Evolutionary conservation across 2,797 vertebrate species (phyloP).

Genomic region (Semaprochilodus insignis): DNA sequence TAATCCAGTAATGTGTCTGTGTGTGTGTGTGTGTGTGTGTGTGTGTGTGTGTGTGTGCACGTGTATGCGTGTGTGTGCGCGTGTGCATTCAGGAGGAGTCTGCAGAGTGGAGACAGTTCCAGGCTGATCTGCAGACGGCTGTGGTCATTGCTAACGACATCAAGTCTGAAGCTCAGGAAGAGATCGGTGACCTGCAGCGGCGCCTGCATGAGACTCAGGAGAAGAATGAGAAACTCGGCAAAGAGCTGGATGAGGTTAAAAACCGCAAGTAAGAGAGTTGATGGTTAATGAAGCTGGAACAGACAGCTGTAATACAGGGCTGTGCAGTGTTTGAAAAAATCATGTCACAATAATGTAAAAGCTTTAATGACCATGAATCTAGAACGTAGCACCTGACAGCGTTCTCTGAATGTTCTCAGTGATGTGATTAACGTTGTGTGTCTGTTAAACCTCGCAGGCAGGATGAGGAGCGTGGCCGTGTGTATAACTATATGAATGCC

Average conservation of each 20-base stretch:
- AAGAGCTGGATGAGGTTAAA: conserved; percentile 86
- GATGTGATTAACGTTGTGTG: conserved; percentile 4
- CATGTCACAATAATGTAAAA: not conserved
- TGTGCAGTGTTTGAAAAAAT: too few relatives aligned
- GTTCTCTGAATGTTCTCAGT: not conserved
- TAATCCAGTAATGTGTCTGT: too few relatives aligned
- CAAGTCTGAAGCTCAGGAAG: conserved; percentile 88
- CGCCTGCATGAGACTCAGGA: conserved; percentile 83
- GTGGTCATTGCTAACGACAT: conserved; percentile 90
- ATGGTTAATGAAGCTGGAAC: too few relatives aligned
- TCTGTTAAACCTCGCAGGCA: conserved; percentile 73
- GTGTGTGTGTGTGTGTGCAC: too few relatives aligned
- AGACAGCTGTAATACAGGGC: too few relatives aligned
- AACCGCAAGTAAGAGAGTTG: conserved; percentile 80
- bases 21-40: too few relatives aligned
- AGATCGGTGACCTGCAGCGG: conserved; percentile 85
- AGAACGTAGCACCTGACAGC: not conserved
- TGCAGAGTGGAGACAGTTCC: conserved; percentile 88
- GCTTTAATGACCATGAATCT: not conserved
- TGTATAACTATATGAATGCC: conserved; percentile 91
- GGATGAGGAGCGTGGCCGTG: conserved; percentile 88
- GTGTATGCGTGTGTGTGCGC: too few relatives aligned
- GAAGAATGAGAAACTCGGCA: conserved; percentile 85
- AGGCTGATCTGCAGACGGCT: conserved; percentile 88
- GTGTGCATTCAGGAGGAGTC: conserved; percentile 80